Evolutionary conservation across 2,797 vertebrate genomes (phyloP), one percentile per base, ranked within the genome.

Genomic region (Erithacus rubecula): DNA sequence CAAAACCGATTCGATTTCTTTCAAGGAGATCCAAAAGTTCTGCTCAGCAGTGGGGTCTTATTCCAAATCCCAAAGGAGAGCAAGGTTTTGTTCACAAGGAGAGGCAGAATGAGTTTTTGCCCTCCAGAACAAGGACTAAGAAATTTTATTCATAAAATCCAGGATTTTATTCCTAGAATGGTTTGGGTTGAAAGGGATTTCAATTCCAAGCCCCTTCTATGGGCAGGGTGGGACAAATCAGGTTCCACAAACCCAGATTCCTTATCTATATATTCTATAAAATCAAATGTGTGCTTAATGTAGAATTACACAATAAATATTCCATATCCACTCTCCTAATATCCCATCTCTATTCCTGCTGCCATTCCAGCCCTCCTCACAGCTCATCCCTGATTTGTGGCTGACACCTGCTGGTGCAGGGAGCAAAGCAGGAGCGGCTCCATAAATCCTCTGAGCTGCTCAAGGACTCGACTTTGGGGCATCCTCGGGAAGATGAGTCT

Each of bases 371-470:
- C 1, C 22, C 51, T 80, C 55, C 55, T 26, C 8, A 3, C 3
- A 6, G 36, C 19, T 59, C 32, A 27, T 80, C 68, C 14, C 77
- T 87, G 87, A 20, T n/a, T 56, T 83, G 39, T 84, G 92, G 84
- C 36, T 95, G 93, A 92, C 94, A 83, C 84, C 89, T 94, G 63
- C 82, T 93, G 94, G 90, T 32, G 58, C 53, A 64, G 0, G 5
- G 5, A 55, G 65, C n/a, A 74, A 52, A 70, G 63, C 90, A 64
- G 46, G 71, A 83, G 34, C 52, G 14, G 70, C 1, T 60, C 75
- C 14, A 0, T 13, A 18, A 86, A 63, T 63, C 20, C 46, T 0
- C 43, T 0, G 2, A 11, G 3, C 56, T 7, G 26, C 58, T 34
- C 11, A 4, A 56, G 76, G 64, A 32, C 30, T 22, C 7, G 44